Evolutionary conservation across 2,888 invertebrate species (phyloP).

Genomic region (Sinelater perroti): DNA sequence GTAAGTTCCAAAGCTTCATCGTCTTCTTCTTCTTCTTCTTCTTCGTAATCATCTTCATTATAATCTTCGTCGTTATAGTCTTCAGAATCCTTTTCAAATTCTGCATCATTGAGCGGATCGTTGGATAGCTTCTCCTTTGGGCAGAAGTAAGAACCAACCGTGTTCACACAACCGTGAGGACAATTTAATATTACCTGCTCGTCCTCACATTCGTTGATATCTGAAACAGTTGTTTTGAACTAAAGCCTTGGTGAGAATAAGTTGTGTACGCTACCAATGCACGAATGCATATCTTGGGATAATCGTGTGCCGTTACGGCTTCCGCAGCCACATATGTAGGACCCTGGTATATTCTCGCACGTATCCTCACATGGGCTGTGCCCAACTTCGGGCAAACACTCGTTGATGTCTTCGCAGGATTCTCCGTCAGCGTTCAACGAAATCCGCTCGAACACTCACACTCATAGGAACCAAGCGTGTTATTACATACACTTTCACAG

Average conservation of each 20-base stretch:
- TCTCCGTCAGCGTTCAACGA: slow-evolving; percentile 55
- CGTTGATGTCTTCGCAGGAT: slow-evolving; percentile 65
- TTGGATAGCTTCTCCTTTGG: background rate
- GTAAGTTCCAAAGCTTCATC: too few species aligned
- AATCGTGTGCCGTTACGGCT: slow-evolving; percentile 68
- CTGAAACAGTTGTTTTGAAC: too few species aligned
- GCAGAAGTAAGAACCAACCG: slow-evolving; percentile 66
- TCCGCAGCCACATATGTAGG: slow-evolving; percentile 68
- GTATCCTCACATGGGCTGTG: slow-evolving; percentile 70
- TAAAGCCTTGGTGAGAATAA: background rate
- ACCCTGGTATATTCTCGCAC: slow-evolving; percentile 66
- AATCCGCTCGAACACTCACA: slow-evolving; percentile 66
- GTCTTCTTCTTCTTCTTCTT: background rate
- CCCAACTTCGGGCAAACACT: slow-evolving; percentile 69
- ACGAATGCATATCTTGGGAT: slow-evolving; percentile 65
- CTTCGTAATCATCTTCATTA: slow-evolving; percentile 6
- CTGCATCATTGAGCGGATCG: background rate
- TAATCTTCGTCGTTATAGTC: slow-evolving; percentile 6
- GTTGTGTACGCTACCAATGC: slow-evolving; percentile 59
- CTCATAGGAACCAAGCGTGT: slow-evolving; percentile 66
- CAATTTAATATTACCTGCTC: slow-evolving; percentile 58
- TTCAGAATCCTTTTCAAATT: background rate
- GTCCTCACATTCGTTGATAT: slow-evolving; percentile 72
- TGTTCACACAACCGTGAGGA: slow-evolving; percentile 68
- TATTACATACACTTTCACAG: slow-evolving; percentile 66